phyloP scores from a whole-genome alignment of 92 coral and sea anemone genomes.

The Epizoanthus stellaris region DNA sequence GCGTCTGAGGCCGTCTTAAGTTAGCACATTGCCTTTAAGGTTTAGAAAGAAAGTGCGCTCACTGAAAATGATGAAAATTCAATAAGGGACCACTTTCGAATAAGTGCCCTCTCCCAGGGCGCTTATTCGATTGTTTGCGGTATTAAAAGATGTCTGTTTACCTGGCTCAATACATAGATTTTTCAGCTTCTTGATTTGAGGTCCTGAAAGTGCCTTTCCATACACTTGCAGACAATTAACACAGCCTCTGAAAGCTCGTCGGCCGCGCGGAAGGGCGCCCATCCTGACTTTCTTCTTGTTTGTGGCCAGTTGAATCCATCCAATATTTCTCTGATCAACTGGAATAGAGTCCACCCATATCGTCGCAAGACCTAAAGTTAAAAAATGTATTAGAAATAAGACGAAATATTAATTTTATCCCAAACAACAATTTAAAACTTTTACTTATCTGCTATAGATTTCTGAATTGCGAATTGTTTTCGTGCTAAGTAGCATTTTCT shows the following conservation, averaged over 20 bases:
- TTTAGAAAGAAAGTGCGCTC: no score
- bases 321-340: slow-evolving; percentile 53
- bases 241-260: slow-evolving; percentile 71
- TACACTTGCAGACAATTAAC: slow-evolving; percentile 83
- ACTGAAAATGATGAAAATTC: background rate
- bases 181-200: slow-evolving; percentile 72
- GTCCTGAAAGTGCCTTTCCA: slow-evolving; percentile 66
- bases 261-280: slow-evolving; percentile 59
- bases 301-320: slow-evolving; percentile 66
- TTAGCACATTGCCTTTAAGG: no score
- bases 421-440: no score
- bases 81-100: background rate
- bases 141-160: background rate
- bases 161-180: slow-evolving; percentile 84
- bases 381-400: no score
- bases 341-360: slow-evolving; percentile 78
- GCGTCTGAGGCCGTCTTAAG: no score
- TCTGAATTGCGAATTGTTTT: no score
- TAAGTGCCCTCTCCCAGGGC: no score
- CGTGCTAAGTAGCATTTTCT: no score
- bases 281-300: slow-evolving; percentile 60
- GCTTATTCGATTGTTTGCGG: no score
- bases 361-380: slow-evolving; percentile 54
- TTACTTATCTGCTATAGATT: no score
- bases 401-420: no score